These are phyloP conservation scores for Brachyalestes nurse DNA, from an alignment of 2,797 vertebrate species.

Conservation along the genomic window DNA sequence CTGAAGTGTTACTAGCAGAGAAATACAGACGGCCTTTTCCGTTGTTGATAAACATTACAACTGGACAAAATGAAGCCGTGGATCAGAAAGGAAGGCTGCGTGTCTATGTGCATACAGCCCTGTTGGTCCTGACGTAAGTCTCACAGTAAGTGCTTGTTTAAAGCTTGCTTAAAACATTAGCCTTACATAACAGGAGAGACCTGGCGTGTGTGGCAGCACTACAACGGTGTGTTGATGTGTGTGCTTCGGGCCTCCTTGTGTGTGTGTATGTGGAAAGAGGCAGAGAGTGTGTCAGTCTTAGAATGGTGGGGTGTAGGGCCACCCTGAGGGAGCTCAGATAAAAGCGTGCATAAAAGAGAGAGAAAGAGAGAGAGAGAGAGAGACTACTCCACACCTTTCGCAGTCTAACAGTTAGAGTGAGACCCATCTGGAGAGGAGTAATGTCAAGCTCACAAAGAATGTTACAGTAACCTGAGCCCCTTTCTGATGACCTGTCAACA, in stretches of 20 bases:
- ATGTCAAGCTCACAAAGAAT: conserved; percentile 48
- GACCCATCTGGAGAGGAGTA: conserved; percentile 40
- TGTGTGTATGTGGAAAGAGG: conserved; percentile 19
- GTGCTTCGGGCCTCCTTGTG: neutral
- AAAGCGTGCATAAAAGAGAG: conserved; percentile 38
- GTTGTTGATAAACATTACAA: neutral
- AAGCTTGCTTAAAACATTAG: neutral
- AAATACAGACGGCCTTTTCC: neutral
- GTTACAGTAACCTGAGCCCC: conserved; percentile 48
- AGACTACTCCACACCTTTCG: neutral
- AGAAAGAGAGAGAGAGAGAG: conserved; percentile 20
- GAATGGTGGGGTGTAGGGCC: conserved; percentile 38
- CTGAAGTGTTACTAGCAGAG: neutral
- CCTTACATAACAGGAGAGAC: conserved; percentile 14
- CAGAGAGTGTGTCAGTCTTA: conserved; percentile 31
- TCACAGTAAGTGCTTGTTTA: neutral
- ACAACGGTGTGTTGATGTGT: conserved; percentile 26
- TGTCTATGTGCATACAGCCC: neutral
- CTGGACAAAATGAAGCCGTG: neutral
- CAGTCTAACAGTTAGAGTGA: conserved; percentile 1
- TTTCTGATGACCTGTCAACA: conserved; percentile 60
- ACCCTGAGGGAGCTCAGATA: conserved; percentile 45
- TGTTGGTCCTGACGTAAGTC: neutral
- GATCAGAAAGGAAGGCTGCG: neutral
- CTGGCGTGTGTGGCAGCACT: conserved; percentile 8